Base-by-base conservation (phyloP, 2,888 invertebrate genomes). In the Pristionchus mayeri region DNA sequence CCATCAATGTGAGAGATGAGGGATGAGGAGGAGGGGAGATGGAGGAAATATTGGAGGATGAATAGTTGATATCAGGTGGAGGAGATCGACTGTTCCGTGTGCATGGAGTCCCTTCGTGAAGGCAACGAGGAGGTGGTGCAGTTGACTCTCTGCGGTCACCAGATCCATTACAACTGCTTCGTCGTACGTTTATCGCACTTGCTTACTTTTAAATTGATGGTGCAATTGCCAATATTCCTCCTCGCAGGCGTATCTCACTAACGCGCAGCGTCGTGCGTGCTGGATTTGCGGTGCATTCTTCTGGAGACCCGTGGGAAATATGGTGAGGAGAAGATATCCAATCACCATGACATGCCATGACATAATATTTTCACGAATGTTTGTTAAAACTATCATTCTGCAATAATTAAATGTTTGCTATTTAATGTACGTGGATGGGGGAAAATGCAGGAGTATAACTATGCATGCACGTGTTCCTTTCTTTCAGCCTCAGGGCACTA, bases 121-220 rank as follows among this genome's bases (percentile, higher is more conserved):
- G 84, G 71, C 9, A 54, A 82, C 11, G 34, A 27, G n/a, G 71
- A 80, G 24, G 84, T 84, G 48, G 84, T 78, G 18, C 44, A 27
- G 21, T 30, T 84, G 21, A 52, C 3, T 27, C n/a, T 11, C 11
- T 84, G 84, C 60, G 78, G 78, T 6, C 84, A 84, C 54, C 84
- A 84, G 78, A 76, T 84, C 4, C 84, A 84, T 60, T 76, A 27
- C 48, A 18, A 76, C 13, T 84, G 84, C 44, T 76, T 76, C 27
- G 40, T 75, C 50, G 84, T 76, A 0, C 37, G 84, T 84, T 3
- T 9, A 24, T 30, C 27, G 16, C 16, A 24, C 16, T 30, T 16
- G 0, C 44, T 44, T 13, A 44, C 21, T 54, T 18, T 54, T 54
- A 18, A 21, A 54, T 16, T 4, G 16, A 7, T 13, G 54, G 21